phyloP scores from a whole-genome alignment of 2,888 invertebrate genomes.

The Chymomyza fuscimana region DNA sequence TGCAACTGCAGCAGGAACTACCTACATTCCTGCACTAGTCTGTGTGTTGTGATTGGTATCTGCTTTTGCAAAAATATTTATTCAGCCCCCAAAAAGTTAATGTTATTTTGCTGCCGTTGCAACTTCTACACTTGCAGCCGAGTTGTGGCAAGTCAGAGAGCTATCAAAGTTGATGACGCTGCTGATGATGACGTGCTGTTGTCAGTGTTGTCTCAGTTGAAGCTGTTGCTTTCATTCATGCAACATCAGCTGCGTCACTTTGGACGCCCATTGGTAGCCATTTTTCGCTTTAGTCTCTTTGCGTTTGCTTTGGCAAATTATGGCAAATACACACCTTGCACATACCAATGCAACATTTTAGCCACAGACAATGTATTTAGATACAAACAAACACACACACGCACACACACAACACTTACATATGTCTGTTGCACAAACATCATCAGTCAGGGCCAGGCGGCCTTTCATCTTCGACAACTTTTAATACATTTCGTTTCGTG shows the following conservation, averaged over 20 bases:
- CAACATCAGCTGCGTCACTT: constrained; percentile 13
- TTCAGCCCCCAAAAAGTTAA: constrained; percentile 71
- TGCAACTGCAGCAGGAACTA: constrained; percentile 35
- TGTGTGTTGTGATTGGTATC: constrained; percentile 65
- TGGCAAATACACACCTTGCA: constrained; percentile 76
- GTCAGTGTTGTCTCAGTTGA: constrained; percentile 41
- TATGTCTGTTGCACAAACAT: not conserved
- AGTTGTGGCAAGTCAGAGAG: constrained; percentile 24
- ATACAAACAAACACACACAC: not conserved
- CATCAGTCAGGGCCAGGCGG: constrained; percentile 13
- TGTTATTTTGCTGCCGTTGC: constrained; percentile 53
- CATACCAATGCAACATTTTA: constrained; percentile 26
- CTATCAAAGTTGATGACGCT: constrained; percentile 65
- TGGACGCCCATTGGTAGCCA: constrained; percentile 21
- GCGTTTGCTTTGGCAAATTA: constrained; percentile 75
- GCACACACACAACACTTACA: not conserved
- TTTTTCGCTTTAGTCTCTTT: constrained; percentile 36
- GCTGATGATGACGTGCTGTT: constrained; percentile 67
- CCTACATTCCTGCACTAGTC: constrained; percentile 55
- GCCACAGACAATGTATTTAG: constrained; percentile 32
- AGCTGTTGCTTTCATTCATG: constrained; percentile 63
- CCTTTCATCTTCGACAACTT: constrained; percentile 36
- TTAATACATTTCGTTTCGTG: constrained; percentile 48
- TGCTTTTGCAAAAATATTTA: constrained; percentile 68
- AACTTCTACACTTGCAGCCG: constrained; percentile 27